Base-by-base conservation (phyloP, 2,113 vertebrate genomes). In the Salvator merianae region DNA sequence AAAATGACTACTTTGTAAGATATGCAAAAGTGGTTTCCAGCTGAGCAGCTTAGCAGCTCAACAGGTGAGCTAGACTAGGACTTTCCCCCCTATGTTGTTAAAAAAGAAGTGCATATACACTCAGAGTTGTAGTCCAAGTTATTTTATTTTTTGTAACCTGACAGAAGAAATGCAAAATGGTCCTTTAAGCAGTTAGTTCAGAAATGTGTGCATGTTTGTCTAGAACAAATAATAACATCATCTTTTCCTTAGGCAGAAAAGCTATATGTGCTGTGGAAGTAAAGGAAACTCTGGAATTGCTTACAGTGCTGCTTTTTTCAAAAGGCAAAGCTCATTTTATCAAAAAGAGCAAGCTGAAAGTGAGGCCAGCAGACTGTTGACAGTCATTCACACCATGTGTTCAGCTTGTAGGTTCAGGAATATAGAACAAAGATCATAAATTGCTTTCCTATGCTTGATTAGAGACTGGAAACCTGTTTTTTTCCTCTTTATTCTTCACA, bases 1-100 rank as follows among this genome's bases (percentile, higher is more conserved):
- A 84, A 92, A 95, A 89, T 93, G 36, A 63, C 82, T 88, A 65
- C 0, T 0, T 87, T 72, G 74, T 89, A 81, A 95, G 92, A 94
- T 83, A 87, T 88, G 88, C 91, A 87, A 91, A 94, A 34, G 36
- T 59, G 87, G 62, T 81, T 87, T 91, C 86, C 82, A 90, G 77
- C 92, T 88, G 90, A 92, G 89, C 89, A 91, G 77, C 78, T 32
- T 85, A 84, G 34, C 53, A 5, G 36, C 22, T 80, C 68, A 83
- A n/a, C 59, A 88, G 68, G 79, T 86, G 47, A 82, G 30, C 73
- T 85, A 74, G 34, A 87, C 2, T 76, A 6, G 53, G 36, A 36
- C 7, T 18, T 78, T 79, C 88, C 90, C 73, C 76, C 84, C 18
- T 3, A 87, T 70, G 55, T 69, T 5, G n/a, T 63, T 63, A 89